Conservation (phyloP, 2,113 vertebrate genomes). For the Labeo catla region DNA sequence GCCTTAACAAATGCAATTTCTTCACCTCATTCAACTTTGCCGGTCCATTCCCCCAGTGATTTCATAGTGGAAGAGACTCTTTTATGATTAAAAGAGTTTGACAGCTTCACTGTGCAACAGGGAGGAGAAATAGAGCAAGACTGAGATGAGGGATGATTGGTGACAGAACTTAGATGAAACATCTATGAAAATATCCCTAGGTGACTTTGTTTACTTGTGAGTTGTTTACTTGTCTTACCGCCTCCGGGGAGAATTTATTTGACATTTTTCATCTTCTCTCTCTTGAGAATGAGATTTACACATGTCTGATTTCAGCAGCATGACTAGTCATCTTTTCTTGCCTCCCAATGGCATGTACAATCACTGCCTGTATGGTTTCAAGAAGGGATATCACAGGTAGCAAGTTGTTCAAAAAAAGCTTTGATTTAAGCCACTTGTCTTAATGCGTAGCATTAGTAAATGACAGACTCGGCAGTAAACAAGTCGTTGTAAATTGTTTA, state of each 20-base stretch:
- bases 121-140: constrained; percentile 9
- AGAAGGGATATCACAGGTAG: constrained; percentile 25
- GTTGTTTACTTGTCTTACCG: background rate
- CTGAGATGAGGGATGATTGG: constrained; percentile 7
- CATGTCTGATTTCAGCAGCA: background rate
- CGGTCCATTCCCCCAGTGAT: background rate
- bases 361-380: background rate
- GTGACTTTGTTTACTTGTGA: constrained; percentile 9
- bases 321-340: background rate
- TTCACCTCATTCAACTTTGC: background rate
- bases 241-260: constrained; percentile 13
- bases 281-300: background rate
- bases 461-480: background rate
- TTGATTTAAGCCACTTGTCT: background rate
- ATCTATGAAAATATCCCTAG: background rate
- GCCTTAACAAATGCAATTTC: background rate
- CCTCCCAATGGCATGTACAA: constrained; percentile 1
- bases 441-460: background rate
- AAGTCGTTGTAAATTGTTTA: background rate
- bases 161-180: background rate
- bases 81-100: constrained; percentile 28
- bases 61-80: background rate
- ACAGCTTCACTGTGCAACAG: constrained; percentile 5
- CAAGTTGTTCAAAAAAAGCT: background rate
- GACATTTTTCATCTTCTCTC: constrained; percentile 1